Conservation (phyloP, 2,113 vertebrate species). For the Bostrychus sinensis region DNA sequence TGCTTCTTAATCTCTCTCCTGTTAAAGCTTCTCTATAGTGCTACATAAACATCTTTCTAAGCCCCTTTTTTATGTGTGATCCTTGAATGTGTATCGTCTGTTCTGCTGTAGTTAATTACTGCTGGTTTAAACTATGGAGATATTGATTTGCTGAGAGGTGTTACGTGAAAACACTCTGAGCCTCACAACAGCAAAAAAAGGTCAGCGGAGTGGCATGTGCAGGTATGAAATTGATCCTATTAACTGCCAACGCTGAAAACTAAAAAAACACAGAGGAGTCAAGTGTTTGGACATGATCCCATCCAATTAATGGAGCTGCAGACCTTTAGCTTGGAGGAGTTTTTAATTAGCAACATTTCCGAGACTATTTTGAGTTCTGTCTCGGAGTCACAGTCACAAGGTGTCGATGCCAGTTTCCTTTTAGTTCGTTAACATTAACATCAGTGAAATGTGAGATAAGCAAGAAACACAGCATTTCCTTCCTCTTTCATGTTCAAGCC, state of each 20-base stretch:
- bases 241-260: constrained; percentile 24
- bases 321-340: constrained; percentile 33
- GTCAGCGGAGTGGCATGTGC: constrained; percentile 32
- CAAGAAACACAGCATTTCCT: not conserved
- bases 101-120: constrained; percentile 22
- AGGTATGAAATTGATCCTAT: constrained; percentile 42
- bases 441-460: constrained; percentile 21
- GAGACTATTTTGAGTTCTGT: constrained; percentile 31
- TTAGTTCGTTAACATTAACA: constrained; percentile 51
- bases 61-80: not conserved
- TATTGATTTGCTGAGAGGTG: constrained; percentile 47
- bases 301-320: constrained; percentile 45
- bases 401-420: constrained; percentile 28
- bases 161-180: constrained; percentile 19
- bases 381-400: constrained; percentile 22
- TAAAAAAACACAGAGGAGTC: constrained; percentile 25
- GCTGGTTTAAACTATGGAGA: constrained; percentile 13
- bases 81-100: constrained; percentile 7
- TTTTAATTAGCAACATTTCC: constrained; percentile 51
- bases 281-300: constrained; percentile 5
- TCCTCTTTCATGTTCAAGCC: not conserved
- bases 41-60: not conserved
- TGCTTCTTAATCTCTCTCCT: not conserved
- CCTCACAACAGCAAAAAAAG: constrained; percentile 46
- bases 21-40: not conserved